phyloP scores from a whole-genome alignment of 1,140 invertebrate genomes.

The Mesaphorura yosii region DNA sequence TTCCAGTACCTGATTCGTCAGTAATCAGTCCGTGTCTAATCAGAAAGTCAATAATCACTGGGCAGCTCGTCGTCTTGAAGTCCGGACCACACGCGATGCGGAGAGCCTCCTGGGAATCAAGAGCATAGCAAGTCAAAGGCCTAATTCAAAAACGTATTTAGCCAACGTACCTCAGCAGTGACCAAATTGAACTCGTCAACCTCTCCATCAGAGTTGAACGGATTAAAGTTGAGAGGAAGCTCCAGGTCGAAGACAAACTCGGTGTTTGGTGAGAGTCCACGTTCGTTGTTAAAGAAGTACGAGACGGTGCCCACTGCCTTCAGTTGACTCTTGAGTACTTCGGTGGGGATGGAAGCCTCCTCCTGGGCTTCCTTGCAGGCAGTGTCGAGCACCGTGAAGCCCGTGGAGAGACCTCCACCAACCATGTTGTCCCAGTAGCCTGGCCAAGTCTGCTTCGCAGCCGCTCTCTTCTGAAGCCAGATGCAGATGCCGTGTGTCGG shows the following conservation, averaged over 20 bases:
- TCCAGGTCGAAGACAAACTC: conserved; percentile 92
- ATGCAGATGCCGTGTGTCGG: conserved; percentile 72
- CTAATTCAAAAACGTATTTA: conserved; percentile 1
- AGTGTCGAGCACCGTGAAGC: conserved; percentile 72
- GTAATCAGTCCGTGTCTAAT: conserved; percentile 78
- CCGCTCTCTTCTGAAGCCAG: conserved; percentile 81
- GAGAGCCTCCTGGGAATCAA: no score
- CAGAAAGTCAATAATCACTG: conserved; percentile 80
- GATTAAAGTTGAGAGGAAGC: conserved; percentile 74
- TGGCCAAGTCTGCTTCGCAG: conserved; percentile 87
- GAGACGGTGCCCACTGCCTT: conserved; percentile 71
- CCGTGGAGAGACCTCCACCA: conserved; percentile 78
- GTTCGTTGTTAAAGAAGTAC: conserved; percentile 77
- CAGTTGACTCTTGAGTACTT: conserved; percentile 60
- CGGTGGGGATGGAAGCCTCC: conserved; percentile 71
- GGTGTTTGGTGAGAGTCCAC: conserved; percentile 83
- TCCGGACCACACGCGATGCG: no score
- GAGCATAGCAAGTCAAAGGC: no score
- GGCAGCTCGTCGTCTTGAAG: conserved; percentile 85
- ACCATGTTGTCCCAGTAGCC: conserved; percentile 89
- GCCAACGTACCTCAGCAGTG: conserved; percentile 57
- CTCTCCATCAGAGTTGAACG: conserved; percentile 82
- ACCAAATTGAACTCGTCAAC: conserved; percentile 78
- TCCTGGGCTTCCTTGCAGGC: conserved; percentile 85
- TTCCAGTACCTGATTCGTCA: conserved; percentile 63